phyloP scores from a whole-genome alignment of 2,113 vertebrate genomes.

The Lynx canadensis region DNA sequence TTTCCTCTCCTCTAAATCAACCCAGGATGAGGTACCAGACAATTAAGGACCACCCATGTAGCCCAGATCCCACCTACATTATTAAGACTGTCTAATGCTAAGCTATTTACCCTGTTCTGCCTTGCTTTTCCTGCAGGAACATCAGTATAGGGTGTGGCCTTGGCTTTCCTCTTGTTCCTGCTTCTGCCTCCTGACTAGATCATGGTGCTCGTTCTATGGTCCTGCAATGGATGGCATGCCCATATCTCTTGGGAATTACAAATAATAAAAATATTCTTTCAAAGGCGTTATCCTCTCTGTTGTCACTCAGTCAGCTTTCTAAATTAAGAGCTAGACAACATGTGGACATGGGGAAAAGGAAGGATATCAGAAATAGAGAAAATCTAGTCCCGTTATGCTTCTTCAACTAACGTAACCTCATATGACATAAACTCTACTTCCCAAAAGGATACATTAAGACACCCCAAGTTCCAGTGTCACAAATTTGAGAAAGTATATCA shows the following conservation, averaged over 20 bases:
- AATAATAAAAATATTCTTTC: not conserved
- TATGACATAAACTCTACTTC: not conserved
- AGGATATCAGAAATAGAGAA: not conserved
- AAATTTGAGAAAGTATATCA: not conserved
- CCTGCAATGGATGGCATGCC: rapidly evolving
- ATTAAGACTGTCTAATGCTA: not conserved
- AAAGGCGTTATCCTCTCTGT: not conserved
- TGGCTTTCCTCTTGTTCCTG: not conserved
- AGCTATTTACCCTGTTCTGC: not conserved
- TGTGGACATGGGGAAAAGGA: not conserved
- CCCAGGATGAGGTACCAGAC: not conserved
- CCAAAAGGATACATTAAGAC: not conserved
- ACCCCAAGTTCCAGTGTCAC: not conserved
- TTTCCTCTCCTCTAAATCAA: not conserved
- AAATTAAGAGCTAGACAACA: not conserved
- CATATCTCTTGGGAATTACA: not conserved
- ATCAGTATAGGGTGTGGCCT: not conserved
- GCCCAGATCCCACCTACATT: not conserved
- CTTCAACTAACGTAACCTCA: not conserved
- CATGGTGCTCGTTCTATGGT: rapidly evolving
- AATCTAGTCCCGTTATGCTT: not conserved
- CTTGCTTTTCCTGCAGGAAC: not conserved
- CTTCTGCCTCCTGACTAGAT: not conserved
- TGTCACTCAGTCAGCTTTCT: not conserved
- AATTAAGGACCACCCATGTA: not conserved